Conservation (phyloP, 2,797 vertebrate species). For the Hyperoplus lanceolatus region DNA sequence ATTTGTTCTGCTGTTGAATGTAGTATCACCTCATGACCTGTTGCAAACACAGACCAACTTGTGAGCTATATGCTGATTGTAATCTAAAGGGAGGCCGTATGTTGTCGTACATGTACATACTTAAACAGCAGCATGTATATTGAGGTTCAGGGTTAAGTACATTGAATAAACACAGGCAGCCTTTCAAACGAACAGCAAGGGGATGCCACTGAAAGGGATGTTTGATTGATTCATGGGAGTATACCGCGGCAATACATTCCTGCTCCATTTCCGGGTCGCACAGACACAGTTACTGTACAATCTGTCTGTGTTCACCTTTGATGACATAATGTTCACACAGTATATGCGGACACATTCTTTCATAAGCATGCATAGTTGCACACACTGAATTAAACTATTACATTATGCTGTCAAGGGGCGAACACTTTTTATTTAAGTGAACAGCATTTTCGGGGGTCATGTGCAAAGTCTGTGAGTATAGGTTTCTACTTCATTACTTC, state of each 20-base stretch:
- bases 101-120: slow-evolving; percentile 31
- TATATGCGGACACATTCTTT: neutral
- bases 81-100: slow-evolving; percentile 43
- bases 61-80: slow-evolving; percentile 4
- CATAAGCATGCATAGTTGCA: neutral
- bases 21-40: neutral
- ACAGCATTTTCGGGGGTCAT: slow-evolving; percentile 7
- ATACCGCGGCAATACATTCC: slow-evolving; percentile 21
- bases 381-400: neutral
- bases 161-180: slow-evolving; percentile 40
- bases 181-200: slow-evolving; percentile 44
- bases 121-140: slow-evolving; percentile 38
- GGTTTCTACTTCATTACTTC: slow-evolving; percentile 9
- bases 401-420: neutral
- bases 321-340: neutral
- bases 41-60: slow-evolving; percentile 14
- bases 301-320: neutral
- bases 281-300: too few species aligned
- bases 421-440: neutral
- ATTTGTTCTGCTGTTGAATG: neutral
- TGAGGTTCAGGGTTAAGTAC: slow-evolving; percentile 36
- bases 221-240: slow-evolving; percentile 22
- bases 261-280: slow-evolving; percentile 9
- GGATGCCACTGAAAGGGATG: slow-evolving; percentile 18
- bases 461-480: slow-evolving; percentile 9